Base-by-base conservation (phyloP, 2,888 invertebrate genomes). In the Malacosoma neustria region DNA sequence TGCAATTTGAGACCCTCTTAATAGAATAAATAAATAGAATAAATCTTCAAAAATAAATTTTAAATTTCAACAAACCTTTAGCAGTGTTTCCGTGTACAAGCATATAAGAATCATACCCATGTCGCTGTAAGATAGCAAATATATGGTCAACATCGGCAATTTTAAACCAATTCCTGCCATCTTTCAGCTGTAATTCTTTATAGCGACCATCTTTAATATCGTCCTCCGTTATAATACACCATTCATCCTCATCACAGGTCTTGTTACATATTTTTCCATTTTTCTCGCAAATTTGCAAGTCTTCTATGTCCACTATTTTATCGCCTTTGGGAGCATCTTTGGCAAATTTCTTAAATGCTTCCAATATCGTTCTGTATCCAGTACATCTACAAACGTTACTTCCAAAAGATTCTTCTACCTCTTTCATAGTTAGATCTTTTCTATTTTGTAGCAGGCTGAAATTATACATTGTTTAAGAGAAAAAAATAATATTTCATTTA, bases 371-470 rank as follows among this genome's bases (percentile, higher is more conserved):
- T 33, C 90, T 69, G 51, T 90, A 91, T 1, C 91, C 91, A 1
- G 93, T 93, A 52, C 93, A 93, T 29, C 93, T 82, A 48, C 93
- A 93, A 31, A 92, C 85, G 48, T 92, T 92, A 29, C 92, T 90
- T n/a, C 89, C 91, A 49, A 93, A 91, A 0, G 89, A 87, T 43
- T 91, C 86, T 63, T 93, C 93, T 4, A 92, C 86, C 48, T 91
- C 87, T 41, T 88, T 67, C 87, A 87, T 88, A 0, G 89, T 88
- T 13, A 87, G 51, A 11, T 67, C 51, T 7, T 77, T 72, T 5
- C 80, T 68, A 11, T 61, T 51, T 48, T 80, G 63, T 2, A 87
- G 50, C 1, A 81, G 51, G 15, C 87, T 89, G 47, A 9, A 58
- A 56, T 33, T 39, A 36, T n/a, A n/a, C n/a, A n/a, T n/a, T n/a